Conservation (phyloP, 2,888 invertebrate genomes). For the Unio pictorum region DNA sequence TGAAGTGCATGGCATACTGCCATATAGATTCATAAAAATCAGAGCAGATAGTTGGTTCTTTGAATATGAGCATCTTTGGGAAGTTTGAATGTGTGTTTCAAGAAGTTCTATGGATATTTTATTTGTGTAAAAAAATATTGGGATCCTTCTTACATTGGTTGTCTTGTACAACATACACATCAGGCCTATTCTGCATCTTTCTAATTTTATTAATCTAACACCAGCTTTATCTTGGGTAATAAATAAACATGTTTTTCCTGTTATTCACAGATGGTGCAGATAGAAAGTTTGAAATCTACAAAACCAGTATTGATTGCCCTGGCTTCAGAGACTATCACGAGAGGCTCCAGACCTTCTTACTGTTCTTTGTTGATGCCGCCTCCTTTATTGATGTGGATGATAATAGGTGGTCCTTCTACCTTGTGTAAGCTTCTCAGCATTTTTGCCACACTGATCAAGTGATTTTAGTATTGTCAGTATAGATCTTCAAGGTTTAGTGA, state of each 20-base stretch:
- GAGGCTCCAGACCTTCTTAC: conserved; percentile 89
- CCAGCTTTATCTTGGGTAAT: not conserved
- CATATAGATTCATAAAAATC: no score
- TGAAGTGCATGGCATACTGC: no score
- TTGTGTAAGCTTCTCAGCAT: conserved; percentile 61
- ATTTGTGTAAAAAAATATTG: no score
- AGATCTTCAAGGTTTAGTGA: no score
- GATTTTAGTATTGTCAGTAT: no score
- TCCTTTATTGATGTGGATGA: conserved; percentile 94
- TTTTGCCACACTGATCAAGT: not conserved
- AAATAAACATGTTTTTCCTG: not conserved
- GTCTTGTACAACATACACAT: not conserved
- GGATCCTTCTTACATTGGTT: no score
- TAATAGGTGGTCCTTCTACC: conserved; percentile 81
- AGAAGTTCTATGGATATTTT: no score
- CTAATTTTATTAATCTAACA: not conserved
- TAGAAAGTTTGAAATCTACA: conserved; percentile 83
- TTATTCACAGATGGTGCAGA: conserved; percentile 46
- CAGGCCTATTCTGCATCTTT: no score
- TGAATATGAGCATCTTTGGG: no score
- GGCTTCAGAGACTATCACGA: conserved; percentile 86
- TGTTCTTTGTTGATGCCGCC: conserved; percentile 97
- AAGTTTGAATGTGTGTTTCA: no score
- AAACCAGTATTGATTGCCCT: conserved; percentile 79
- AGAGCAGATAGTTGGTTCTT: no score